phyloP scores from a whole-genome alignment of 2,888 invertebrate species.

The Chrysina gloriosa region DNA sequence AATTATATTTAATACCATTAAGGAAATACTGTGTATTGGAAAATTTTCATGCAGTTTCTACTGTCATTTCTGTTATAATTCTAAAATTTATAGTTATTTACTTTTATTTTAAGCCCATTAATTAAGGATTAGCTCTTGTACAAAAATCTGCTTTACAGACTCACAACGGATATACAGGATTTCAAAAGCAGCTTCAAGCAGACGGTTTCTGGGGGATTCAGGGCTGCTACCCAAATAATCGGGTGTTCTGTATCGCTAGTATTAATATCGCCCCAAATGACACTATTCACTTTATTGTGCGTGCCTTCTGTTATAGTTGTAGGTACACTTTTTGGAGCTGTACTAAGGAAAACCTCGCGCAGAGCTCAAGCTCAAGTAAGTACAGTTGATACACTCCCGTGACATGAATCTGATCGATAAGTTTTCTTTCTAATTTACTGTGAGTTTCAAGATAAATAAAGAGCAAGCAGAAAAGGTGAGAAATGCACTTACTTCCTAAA shows the following conservation, averaged over 20 bases:
- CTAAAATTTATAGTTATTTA: background rate
- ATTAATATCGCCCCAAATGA: conserved; percentile 91
- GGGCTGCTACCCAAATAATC: conserved; percentile 86
- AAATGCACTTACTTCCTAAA: too few relatives aligned
- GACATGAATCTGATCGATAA: background rate
- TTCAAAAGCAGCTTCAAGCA: conserved; percentile 97
- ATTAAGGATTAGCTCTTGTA: background rate
- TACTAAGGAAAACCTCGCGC: conserved; percentile 81
- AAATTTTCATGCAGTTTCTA: too few relatives aligned
- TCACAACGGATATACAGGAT: conserved; percentile 95
- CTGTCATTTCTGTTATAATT: background rate
- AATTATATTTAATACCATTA: too few relatives aligned
- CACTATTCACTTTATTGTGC: conserved; percentile 83
- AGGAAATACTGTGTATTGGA: too few relatives aligned
- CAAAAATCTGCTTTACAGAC: conserved; percentile 65
- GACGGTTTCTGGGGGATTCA: conserved; percentile 90
- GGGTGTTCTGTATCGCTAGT: conserved; percentile 84
- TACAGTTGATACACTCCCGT: background rate
- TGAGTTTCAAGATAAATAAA: too few relatives aligned
- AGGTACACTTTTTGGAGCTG: conserved; percentile 86
- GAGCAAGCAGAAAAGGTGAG: too few relatives aligned
- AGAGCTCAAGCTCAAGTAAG: conserved; percentile 85
- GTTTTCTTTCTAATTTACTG: conserved; percentile 2
- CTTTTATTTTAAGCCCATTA: background rate
- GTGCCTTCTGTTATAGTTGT: conserved; percentile 86